These are phyloP conservation scores for Microcebus murinus DNA, from an alignment of 2,113 vertebrate genomes.

Conservation along the genomic window DNA sequence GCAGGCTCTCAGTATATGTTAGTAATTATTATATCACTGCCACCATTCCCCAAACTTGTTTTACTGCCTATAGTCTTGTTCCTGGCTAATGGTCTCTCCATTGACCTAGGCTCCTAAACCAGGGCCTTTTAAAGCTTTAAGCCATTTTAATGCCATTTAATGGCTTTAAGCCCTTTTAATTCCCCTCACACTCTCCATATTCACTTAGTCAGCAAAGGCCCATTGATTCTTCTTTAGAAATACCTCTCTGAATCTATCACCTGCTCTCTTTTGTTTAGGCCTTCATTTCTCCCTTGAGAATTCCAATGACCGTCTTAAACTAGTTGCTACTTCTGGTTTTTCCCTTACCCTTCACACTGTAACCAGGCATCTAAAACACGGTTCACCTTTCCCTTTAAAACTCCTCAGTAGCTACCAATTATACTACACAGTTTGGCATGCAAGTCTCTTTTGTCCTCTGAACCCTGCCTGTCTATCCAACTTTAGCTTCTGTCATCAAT, in stretches of 20 bases:
- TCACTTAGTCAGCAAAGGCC: background rate
- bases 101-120: background rate
- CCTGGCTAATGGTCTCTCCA: background rate
- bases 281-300: slow-evolving; percentile 10
- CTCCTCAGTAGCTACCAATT: background rate
- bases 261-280: slow-evolving; percentile 32
- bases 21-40: background rate
- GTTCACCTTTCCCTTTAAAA: slow-evolving; percentile 13
- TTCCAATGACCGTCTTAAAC: background rate
- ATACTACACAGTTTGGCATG: background rate
- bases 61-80: background rate
- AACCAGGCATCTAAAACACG: background rate
- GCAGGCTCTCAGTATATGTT: background rate
- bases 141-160: background rate
- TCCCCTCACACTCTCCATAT: background rate
- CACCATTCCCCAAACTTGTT: background rate
- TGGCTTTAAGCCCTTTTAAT: background rate
- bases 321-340: background rate
- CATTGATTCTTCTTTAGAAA: slow-evolving; percentile 39
- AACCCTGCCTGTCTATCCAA: background rate
- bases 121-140: too few relatives aligned
- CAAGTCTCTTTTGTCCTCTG: background rate
- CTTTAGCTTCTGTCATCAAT: background rate
- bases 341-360: background rate
- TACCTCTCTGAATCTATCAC: background rate